These are phyloP conservation scores for Plagodis pulveraria DNA, from an alignment of 2,888 invertebrate species.

Conservation along the genomic window DNA sequence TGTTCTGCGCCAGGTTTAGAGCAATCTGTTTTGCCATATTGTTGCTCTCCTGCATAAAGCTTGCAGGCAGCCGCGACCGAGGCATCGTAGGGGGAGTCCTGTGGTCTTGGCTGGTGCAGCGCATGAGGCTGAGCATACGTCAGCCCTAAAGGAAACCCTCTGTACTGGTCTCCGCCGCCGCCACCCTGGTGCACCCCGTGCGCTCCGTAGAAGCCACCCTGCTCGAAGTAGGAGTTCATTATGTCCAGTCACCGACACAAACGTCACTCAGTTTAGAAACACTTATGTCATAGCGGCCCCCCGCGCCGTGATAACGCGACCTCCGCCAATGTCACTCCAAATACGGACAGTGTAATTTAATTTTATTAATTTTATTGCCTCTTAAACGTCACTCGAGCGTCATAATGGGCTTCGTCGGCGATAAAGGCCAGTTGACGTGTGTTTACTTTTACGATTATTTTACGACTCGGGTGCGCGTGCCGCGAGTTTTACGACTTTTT, in stretches of 20 bases:
- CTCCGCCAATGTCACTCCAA: conserved; percentile 79
- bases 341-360: conserved; percentile 75
- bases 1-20: conserved; percentile 87
- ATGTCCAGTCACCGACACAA: conserved; percentile 78
- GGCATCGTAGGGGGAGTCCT: conserved; percentile 96
- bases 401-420: conserved; percentile 82
- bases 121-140: conserved; percentile 94
- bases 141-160: conserved; percentile 94
- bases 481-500: conserved; percentile 82
- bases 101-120: conserved; percentile 91
- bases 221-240: conserved; percentile 99
- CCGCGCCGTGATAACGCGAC: conserved; percentile 80
- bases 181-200: conserved; percentile 93
- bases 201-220: conserved; percentile 97
- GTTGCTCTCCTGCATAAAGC: conserved; percentile 89
- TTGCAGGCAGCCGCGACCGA: conserved; percentile 95
- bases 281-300: conserved; percentile 83
- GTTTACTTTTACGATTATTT: conserved; percentile 86
- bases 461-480: conserved; percentile 80
- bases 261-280: conserved; percentile 76
- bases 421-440: conserved; percentile 82
- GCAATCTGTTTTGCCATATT: conserved; percentile 90
- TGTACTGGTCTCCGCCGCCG: conserved; percentile 91
- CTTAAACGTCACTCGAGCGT: conserved; percentile 84
- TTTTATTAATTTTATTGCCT: conserved; percentile 84